Conservation (phyloP, 2,888 invertebrate species). For the Mamestra brassicae region DNA sequence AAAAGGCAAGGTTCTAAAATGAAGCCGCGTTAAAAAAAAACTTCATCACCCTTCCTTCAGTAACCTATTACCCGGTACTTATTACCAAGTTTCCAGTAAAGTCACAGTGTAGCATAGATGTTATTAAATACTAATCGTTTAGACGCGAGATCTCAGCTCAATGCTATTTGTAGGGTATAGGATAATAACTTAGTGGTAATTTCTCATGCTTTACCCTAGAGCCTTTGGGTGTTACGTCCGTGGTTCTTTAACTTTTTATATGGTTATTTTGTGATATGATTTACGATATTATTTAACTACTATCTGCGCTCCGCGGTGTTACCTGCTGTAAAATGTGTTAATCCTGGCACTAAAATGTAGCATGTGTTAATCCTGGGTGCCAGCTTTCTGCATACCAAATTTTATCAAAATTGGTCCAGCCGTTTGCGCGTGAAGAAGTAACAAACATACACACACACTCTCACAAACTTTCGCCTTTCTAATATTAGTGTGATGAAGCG, state of each 20-base stretch:
- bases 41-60: constrained; percentile 6
- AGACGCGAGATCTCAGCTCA: constrained; percentile 90
- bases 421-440: too few relatives aligned
- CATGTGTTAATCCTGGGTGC: too few relatives aligned
- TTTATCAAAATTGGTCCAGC: too few relatives aligned
- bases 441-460: too few relatives aligned
- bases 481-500: too few relatives aligned
- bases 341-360: too few relatives aligned
- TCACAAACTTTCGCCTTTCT: too few relatives aligned
- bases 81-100: constrained; percentile 57
- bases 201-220: constrained; percentile 84
- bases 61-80: constrained; percentile 55
- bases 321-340: too few relatives aligned
- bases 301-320: too few relatives aligned
- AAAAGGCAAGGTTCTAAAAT: not conserved
- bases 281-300: not conserved
- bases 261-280: not conserved
- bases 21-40: not conserved
- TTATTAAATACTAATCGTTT: constrained; percentile 74
- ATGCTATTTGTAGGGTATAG: constrained; percentile 88
- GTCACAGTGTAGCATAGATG: constrained; percentile 77
- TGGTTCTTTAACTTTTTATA: constrained; percentile 58
- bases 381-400: too few relatives aligned
- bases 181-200: constrained; percentile 83
- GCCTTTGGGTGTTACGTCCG: constrained; percentile 78